Evolutionary conservation across 2,888 invertebrate species (phyloP).

Genomic region (Drosophila antonietae): DNA sequence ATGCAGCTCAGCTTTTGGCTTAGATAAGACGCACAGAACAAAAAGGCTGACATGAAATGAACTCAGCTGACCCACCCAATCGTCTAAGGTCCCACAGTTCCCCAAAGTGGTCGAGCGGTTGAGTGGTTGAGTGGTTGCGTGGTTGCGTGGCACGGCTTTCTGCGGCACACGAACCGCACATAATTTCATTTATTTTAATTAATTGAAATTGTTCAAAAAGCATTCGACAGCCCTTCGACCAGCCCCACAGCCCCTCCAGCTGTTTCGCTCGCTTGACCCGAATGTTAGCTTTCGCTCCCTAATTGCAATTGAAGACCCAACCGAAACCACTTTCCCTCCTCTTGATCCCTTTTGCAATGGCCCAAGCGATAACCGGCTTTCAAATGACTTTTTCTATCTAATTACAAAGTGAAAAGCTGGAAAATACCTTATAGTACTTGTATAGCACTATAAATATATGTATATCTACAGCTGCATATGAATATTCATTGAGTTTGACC

Average conservation of each 20-base stretch:
- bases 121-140: not conserved
- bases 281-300: conserved; percentile 44
- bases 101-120: not conserved
- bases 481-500: not conserved
- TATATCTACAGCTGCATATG: not conserved
- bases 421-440: not conserved
- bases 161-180: conserved; percentile 32
- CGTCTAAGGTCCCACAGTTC: not conserved
- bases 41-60: not conserved
- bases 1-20: conserved; percentile 45
- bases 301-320: conserved; percentile 53
- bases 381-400: conserved; percentile 3
- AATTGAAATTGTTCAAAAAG: conserved; percentile 66
- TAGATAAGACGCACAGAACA: conserved; percentile 31
- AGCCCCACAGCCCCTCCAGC: not conserved
- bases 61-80: not conserved
- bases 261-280: conserved; percentile 48
- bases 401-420: conserved; percentile 2
- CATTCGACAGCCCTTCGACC: conserved; percentile 15
- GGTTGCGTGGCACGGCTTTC: conserved; percentile 6
- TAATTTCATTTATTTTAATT: conserved; percentile 73
- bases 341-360: not conserved
- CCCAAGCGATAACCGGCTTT: not conserved
- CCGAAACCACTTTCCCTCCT: not conserved
- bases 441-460: not conserved